Percentiles rank a stretch among this genome's conserved stretches.
Conservation (phyloP, 2,888 invertebrate genomes). For the Steinernema hermaphroditum region DNA sequence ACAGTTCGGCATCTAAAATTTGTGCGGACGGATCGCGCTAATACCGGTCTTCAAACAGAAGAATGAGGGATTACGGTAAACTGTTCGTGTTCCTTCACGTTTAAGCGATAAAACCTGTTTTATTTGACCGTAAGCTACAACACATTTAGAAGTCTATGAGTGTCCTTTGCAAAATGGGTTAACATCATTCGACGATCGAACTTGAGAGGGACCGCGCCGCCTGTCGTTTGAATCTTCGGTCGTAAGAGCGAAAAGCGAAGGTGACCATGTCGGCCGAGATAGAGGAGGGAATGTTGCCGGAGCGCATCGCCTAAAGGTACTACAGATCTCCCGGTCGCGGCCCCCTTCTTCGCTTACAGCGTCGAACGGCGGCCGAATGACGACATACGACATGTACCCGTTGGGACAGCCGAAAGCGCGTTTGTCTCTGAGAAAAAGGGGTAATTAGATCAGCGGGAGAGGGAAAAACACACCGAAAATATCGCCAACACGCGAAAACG, state of each 20-base stretch:
- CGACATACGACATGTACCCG: slow-evolving; percentile 36
- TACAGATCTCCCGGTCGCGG: background rate
- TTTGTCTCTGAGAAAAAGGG: slow-evolving; percentile 34
- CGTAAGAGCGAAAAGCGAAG: background rate
- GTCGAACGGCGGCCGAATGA: slow-evolving; percentile 29
- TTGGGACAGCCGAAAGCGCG: slow-evolving; percentile 35
- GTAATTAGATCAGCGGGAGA: background rate
- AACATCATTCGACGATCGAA: slow-evolving; percentile 11
- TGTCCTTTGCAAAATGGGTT: no score
- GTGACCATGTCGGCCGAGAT: slow-evolving; percentile 18
- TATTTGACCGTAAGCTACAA: no score
- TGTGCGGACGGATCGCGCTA: no score
- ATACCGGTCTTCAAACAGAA: no score
- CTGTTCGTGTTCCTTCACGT: no score
- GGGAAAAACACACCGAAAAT: slow-evolving; percentile 41
- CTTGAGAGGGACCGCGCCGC: background rate
- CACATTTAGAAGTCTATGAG: no score
- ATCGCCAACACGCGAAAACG: slow-evolving; percentile 59
- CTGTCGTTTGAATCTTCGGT: background rate
- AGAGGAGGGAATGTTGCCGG: slow-evolving; percentile 15
- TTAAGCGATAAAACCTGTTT: no score
- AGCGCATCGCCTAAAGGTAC: slow-evolving; percentile 7
- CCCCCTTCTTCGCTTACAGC: background rate
- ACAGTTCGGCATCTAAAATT: no score
- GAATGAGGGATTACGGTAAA: no score